Evolutionary conservation across 2,797 vertebrate genomes (phyloP), one percentile per base, ranked within the genome.

Genomic region (Phylloscopus collybita): DNA sequence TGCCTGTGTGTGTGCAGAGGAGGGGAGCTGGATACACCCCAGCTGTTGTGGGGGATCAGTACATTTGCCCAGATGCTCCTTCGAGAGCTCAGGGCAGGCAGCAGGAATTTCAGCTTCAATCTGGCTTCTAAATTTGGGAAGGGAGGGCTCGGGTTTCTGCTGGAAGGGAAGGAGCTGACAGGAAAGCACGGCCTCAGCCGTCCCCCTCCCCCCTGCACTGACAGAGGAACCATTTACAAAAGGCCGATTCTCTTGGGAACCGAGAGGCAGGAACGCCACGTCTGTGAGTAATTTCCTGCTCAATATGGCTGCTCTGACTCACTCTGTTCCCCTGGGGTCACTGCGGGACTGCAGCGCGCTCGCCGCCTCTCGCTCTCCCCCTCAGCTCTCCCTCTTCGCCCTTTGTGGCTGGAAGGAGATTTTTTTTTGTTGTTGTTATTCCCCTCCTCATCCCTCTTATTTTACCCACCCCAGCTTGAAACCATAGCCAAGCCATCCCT

Each of bases 271-370:
- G 98, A 97, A 98, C 98, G 98, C 98, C 98, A 97, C 97, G 98
- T 95, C 98, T 98, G 98, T 99, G 99, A 99, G 98, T 99, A 99
- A 99, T 99, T 99, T 99, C 99, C 99, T 99, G 99, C 99, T 98
- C 98, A 99, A 98, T 98, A 99, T 99, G 98, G 98, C 98, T 98
- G 98, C 98, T 99, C 98, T 99, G 99, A 99, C 99, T 99, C 99
- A 99, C 98, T 98, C 97, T 50, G 97, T 97, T 98, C 99, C 99
- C 98, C 98, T 98, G 98, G 98, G 98, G 98, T 97, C 98, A 98
- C 97, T 97, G 98, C 98, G 97, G 97, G 98, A 97, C 98, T 98
- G 98, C 97, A 95, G 98, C 98, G 91, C 17, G n/a, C 97, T 91
- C 30, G 49, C 97, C 13, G 73, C 69, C 83, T 95, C 95, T 95